Percentiles rank a stretch among this genome's conserved stretches.
Evolutionary conservation across 2,888 invertebrate species (phyloP).

Genomic region (Amiota minor): DNA sequence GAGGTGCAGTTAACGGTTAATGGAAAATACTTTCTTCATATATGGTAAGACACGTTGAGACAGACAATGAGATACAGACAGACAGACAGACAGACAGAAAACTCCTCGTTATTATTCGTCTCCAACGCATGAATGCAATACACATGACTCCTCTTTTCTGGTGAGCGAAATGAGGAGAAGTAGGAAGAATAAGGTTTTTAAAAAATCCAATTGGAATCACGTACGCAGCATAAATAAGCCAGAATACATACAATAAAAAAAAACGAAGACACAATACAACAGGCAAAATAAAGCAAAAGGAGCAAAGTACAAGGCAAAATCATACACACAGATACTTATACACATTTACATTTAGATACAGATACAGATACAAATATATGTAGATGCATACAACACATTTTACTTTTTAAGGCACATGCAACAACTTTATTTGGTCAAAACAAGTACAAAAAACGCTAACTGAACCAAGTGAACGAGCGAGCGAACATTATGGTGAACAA

Average conservation of each 20-base stretch:
- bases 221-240: constrained; percentile 36
- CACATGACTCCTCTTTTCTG: no score
- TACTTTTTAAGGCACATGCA: constrained; percentile 25
- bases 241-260: constrained; percentile 39
- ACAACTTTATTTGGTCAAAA: constrained; percentile 27
- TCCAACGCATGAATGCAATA: no score
- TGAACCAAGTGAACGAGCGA: constrained; percentile 15
- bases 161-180: no score
- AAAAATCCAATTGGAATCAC: constrained; percentile 31
- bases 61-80: no score
- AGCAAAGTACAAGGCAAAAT: constrained; percentile 30
- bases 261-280: constrained; percentile 29
- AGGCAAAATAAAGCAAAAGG: no score
- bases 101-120: no score
- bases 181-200: not conserved
- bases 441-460: not conserved
- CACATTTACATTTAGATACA: constrained; percentile 36
- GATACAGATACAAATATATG: constrained; percentile 41
- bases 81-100: not conserved
- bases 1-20: constrained; percentile 65
- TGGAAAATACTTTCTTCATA: constrained; percentile 60
- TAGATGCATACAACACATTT: constrained; percentile 31
- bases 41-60: constrained; percentile 51
- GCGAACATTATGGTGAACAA: constrained; percentile 18
- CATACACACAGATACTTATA: constrained; percentile 38